Base-by-base conservation (phyloP, 2,888 invertebrate genomes). In the Chalcosyrphus nemorum region DNA sequence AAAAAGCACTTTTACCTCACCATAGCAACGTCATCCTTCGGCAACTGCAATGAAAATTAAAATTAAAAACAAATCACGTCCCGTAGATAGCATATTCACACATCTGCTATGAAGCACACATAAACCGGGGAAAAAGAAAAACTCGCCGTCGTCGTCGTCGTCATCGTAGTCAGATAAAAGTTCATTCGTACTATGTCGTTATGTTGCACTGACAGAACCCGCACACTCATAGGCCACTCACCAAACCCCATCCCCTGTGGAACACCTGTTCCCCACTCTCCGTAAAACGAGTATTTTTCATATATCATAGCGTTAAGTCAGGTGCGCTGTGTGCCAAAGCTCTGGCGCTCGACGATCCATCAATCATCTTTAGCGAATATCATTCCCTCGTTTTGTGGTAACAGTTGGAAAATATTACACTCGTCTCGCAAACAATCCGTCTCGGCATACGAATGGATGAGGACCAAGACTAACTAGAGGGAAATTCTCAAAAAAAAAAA, bases 281-380 rank as follows among this genome's bases (percentile, higher is more conserved):
- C 50, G 19, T 63, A 70, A 70, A 70, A 17, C 50, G 75, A 65
- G 57, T 59, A 63, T 63, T 75, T 75, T 81, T 71, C 70, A 81
- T 81, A 76, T 71, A 76, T 76, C 76, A 65, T 43, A 65, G 76
- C 70, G 57, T 70, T 70, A 76, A 81, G 65, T 76, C 81, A 81
- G 81, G 76, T 81, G 81, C 45, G 52, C 61, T 50, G 13, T 50
- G 11, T 45, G 43, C 76, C 35, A 76, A 76, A 71, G 71, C 52
- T 43, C 68, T 35, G 68, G n/a, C 15, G 50, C 61, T 56, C 75
- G 72, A 43, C 52, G 52, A 61, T 82, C 72, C 78, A 82, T 82
- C 78, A 82, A 82, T 82, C 82, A 82, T 78, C 66, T 78, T 82
- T 77, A 78, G 78, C 78, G 78, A 78, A 63, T 78, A 82, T 82